These are phyloP conservation scores for Zonitis immaculata DNA, from an alignment of 2,888 invertebrate species.

Conservation along the genomic window DNA sequence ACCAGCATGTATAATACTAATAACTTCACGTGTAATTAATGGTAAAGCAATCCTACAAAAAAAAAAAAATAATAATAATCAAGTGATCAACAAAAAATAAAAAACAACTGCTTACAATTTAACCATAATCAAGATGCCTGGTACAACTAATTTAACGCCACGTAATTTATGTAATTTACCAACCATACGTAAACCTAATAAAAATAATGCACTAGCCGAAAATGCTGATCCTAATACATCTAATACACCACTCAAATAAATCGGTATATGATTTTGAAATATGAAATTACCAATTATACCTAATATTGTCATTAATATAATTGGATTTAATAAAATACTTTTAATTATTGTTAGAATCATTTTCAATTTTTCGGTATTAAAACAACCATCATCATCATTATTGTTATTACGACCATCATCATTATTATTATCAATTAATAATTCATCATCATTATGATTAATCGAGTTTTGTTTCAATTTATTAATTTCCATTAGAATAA, in stretches of 20 bases:
- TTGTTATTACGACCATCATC: no score
- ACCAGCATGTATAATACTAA: slow-evolving; percentile 69
- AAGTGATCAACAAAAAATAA: not conserved
- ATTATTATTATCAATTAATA: slow-evolving; percentile 32
- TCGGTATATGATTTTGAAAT: slow-evolving; percentile 74
- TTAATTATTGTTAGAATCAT: slow-evolving; percentile 50
- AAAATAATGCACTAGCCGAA: slow-evolving; percentile 85
- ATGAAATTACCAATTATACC: slow-evolving; percentile 81
- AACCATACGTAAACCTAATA: slow-evolving; percentile 88
- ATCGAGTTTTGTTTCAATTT: slow-evolving; percentile 39
- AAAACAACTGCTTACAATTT: slow-evolving; percentile 65
- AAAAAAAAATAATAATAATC: not conserved
- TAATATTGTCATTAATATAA: slow-evolving; percentile 87
- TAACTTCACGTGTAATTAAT: slow-evolving; percentile 78
- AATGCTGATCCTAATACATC: slow-evolving; percentile 83
- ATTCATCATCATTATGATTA: slow-evolving; percentile 25
- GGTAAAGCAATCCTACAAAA: slow-evolving; percentile 70
- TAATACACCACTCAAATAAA: slow-evolving; percentile 68
- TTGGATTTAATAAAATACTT: slow-evolving; percentile 81
- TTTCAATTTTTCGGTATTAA: slow-evolving; percentile 39
- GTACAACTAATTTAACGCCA: slow-evolving; percentile 74
- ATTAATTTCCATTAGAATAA: slow-evolving; percentile 79
- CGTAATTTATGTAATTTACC: slow-evolving; percentile 77
- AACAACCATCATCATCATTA: slow-evolving; percentile 16
- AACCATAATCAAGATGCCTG: slow-evolving; percentile 81